Base-by-base conservation (phyloP, 2,888 invertebrate genomes). In the Cephus runcator region DNA sequence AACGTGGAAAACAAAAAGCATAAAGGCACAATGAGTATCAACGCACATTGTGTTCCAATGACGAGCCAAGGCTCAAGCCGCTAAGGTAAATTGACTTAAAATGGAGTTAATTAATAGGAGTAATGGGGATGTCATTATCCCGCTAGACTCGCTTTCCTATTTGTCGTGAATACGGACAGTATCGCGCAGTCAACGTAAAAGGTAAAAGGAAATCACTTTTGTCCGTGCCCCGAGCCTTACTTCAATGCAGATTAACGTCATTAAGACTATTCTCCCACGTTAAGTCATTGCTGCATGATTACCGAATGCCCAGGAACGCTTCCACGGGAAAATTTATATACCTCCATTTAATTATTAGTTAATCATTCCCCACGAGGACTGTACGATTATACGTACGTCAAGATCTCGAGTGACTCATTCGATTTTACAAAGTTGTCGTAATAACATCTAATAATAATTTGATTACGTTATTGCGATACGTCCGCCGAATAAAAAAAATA, bases 191-290 rank as follows among this genome's bases (percentile, higher is more conserved):
- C 79, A 81, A 79, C 85, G 80, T 83, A 83, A 86, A 87, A 84
- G 85, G 87, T 80, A 84, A 86, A 84, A 87, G 87, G 86, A 86
- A 86, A 88, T 86, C 83, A 83, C 79, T 82, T 83, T 82, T 83
- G 82, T 78, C 78, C 76, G 75, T 34, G 69, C 81, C 76, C 77
- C 80, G 78, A 75, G 81, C 83, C 83, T 83, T 82, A 81, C 81
- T 81, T 80, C 81, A 79, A 81, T 81, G 81, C 81, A 84, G 80
- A 82, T 84, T 79, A 34, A 36, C 73, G 78, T 81, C 84, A 83
- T 85, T 83, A 85, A 79, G 69, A 73, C 69, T 77, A 81, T 77
- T 82, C 87, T 87, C 85, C 85, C 88, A 87, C 86, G 85, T 85
- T 82, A 83, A 83, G 82, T 83, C 81, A 79, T 33, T 75, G 78